phyloP scores from a whole-genome alignment of 2,797 vertebrate species.

The Moxostoma hubbsi region DNA sequence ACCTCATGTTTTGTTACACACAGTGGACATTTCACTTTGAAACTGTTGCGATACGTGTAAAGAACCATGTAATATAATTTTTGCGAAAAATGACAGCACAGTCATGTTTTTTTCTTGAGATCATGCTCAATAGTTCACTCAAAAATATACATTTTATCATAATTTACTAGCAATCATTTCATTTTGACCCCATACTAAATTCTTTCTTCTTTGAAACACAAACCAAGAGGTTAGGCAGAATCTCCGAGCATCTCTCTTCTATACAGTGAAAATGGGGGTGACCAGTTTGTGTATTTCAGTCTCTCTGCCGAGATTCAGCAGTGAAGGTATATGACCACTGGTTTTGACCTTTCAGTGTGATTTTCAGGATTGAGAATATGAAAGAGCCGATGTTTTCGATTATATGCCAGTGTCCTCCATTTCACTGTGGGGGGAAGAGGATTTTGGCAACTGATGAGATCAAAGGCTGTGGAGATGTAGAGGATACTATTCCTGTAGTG shows the following conservation, averaged over 20 bases:
- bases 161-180: too few species aligned
- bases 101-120: too few species aligned
- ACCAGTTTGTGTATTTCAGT: neutral
- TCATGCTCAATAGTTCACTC: too few species aligned
- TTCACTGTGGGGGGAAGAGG: constrained; percentile 58
- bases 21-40: too few species aligned
- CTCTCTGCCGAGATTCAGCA: neutral
- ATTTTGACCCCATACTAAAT: too few species aligned
- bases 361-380: constrained; percentile 25
- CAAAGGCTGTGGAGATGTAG: constrained; percentile 68
- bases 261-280: too few species aligned
- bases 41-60: too few species aligned
- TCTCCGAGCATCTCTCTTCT: too few species aligned
- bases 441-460: constrained; percentile 63
- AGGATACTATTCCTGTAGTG: constrained; percentile 53
- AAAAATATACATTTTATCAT: too few species aligned
- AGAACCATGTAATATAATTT: too few species aligned
- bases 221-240: neutral
- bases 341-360: constrained; percentile 29
- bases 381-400: constrained; percentile 65
- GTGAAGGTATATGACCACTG: neutral
- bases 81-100: too few species aligned
- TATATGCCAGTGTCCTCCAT: constrained; percentile 54
- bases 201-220: neutral
- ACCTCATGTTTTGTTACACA: too few species aligned